Evolutionary conservation across 2,797 vertebrate genomes (phyloP), one percentile per base, ranked within the genome.

Genomic region (Platalea minor): DNA sequence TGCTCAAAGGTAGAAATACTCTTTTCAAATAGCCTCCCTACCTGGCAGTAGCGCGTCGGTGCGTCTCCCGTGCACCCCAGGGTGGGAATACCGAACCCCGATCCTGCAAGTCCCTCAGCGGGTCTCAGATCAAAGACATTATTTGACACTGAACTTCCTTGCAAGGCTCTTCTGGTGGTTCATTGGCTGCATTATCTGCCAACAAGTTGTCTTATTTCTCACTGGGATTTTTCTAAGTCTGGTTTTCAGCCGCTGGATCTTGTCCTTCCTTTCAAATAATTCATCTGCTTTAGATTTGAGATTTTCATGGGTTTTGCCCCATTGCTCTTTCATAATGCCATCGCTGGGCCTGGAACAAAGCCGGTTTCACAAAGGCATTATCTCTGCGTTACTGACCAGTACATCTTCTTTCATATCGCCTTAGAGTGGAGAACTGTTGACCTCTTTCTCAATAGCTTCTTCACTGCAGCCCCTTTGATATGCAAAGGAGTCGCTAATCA

Each of bases 91-190:
- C 13, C 64, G 12, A 13, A 6, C 45, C 57, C 43, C 0, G 33
- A 8, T 28, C 35, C 50, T 1, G 21, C 64, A 2, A 26, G 51
- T 16, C 77, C 0, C 0, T 24, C 41, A 10, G 9, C 28, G 2
- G 23, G 13, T 56, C 69, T 54, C 6, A 0, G 48, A 21, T 74
- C 69, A 50, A n/a, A 43, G 65, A 5, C 37, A 0, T 9, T 15
- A 3, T 26, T 13, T 31, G 56, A 10, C 2, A 3, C n/a, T 31
- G 68, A 28, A 11, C 33, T 37, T 63, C 74, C 63, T 35, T 17
- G 67, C 35, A 7, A 2, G 37, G 60, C 48, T 68, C 60, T 29
- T 31, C 67, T 70, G 90, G 46, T 67, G 73, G 59, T 25, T 51
- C 64, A 10, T 17, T 39, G 65, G 57, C 39, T 17, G 51, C 64